These are phyloP conservation scores for Drosophila funebris DNA, from an alignment of 1,140 invertebrate species.

Conservation along the genomic window DNA sequence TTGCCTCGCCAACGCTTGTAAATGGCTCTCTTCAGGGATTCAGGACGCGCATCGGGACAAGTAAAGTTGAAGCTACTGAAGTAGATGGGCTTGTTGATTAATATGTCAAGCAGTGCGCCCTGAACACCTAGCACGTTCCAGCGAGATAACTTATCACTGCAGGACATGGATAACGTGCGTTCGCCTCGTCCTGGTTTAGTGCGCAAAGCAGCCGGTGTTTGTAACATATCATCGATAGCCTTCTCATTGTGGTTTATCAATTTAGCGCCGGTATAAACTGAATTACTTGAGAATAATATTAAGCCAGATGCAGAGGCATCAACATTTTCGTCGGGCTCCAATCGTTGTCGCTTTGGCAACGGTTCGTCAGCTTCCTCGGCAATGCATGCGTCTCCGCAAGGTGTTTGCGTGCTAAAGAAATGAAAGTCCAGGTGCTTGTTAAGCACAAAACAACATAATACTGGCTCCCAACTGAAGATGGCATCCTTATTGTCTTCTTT, in stretches of 20 bases:
- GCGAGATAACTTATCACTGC: slow-evolving; percentile 96
- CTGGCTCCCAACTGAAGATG: slow-evolving; percentile 60
- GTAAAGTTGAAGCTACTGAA: slow-evolving; percentile 90
- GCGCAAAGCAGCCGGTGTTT: slow-evolving; percentile 88
- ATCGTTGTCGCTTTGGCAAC: slow-evolving; percentile 54
- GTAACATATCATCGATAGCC: slow-evolving; percentile 62
- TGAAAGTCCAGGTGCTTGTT: slow-evolving; percentile 89
- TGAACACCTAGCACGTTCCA: slow-evolving; percentile 94
- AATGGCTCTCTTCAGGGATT: slow-evolving; percentile 88
- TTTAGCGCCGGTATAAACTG: slow-evolving; percentile 93
- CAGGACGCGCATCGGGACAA: slow-evolving; percentile 86
- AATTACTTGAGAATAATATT: not conserved
- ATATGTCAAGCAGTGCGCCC: slow-evolving; percentile 90
- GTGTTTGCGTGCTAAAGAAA: slow-evolving; percentile 94
- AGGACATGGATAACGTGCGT: slow-evolving; percentile 94
- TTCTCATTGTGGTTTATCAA: slow-evolving; percentile 87
- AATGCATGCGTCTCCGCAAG: slow-evolving; percentile 94
- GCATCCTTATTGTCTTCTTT: slow-evolving; percentile 47
- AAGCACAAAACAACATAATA: slow-evolving; percentile 84
- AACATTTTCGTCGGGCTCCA: not conserved
- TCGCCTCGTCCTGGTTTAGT: slow-evolving; percentile 97
- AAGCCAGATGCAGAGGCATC: not conserved
- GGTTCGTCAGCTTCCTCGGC: not conserved
- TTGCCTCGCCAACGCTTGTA: slow-evolving; percentile 84
- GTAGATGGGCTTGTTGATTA: slow-evolving; percentile 89